phyloP scores from a whole-genome alignment of 2,113 vertebrate genomes.

The Monopterus albus region DNA sequence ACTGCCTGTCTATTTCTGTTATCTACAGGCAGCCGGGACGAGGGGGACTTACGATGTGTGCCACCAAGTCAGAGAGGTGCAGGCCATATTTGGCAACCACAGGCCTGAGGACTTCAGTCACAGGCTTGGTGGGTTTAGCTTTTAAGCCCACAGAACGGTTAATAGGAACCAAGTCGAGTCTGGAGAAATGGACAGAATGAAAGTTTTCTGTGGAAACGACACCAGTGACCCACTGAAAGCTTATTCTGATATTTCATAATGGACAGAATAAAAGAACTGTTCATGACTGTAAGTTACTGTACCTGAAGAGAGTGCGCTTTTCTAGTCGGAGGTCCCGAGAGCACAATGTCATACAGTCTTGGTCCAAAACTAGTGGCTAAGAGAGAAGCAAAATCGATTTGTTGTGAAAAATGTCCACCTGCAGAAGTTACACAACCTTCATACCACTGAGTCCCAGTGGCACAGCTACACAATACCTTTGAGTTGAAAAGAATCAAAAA shows the following conservation, averaged over 20 bases:
- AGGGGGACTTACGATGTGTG: conserved; percentile 89
- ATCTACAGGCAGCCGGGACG: not conserved
- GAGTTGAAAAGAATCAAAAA: not conserved
- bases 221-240: not conserved
- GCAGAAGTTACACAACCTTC: conserved; percentile 14
- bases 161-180: conserved; percentile 96
- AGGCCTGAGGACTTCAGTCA: conserved; percentile 94
- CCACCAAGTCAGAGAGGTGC: conserved; percentile 91
- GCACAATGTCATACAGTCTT: conserved; percentile 94
- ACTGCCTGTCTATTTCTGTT: not conserved
- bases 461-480: not conserved
- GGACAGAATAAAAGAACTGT: not conserved
- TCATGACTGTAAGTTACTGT: not conserved
- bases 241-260: not conserved
- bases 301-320: conserved; percentile 97
- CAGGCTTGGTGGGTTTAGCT: conserved; percentile 97
- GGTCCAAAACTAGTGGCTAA: conserved; percentile 95
- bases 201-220: not conserved
- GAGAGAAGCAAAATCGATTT: conserved; percentile 6
- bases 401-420: not conserved
- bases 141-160: conserved; percentile 97
- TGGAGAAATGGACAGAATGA: conserved; percentile 52
- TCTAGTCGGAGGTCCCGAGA: conserved; percentile 94
- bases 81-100: conserved; percentile 98
- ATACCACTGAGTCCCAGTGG: not conserved